Base-by-base conservation (phyloP, 2,888 invertebrate genomes). In the Globia sparganii region DNA sequence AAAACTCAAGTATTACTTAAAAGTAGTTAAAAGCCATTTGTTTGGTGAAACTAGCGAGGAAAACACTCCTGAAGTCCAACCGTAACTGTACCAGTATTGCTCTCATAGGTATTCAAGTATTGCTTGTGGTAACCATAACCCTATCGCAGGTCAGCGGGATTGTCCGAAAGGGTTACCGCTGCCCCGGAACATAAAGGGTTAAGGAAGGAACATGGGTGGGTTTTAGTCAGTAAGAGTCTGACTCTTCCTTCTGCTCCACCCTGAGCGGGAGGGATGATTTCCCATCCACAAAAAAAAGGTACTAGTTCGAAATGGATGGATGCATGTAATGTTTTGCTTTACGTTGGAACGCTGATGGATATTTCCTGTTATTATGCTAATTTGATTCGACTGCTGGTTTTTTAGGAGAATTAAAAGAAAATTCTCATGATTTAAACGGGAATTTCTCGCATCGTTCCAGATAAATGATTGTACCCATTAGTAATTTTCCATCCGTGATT, bases 241-340 rank as follows among this genome's bases (percentile, higher is more conserved):
- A n/a, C n/a, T n/a, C n/a, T n/a, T n/a, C n/a, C n/a, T n/a, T n/a
- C n/a, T n/a, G n/a, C n/a, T n/a, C n/a, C n/a, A n/a, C n/a, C n/a
- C n/a, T n/a, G n/a, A n/a, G n/a, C n/a, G n/a, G n/a, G n/a, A n/a
- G n/a, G n/a, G n/a, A n/a, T n/a, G n/a, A n/a, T n/a, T n/a, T n/a
- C n/a, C n/a, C n/a, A n/a, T n/a, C n/a, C n/a, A n/a, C n/a, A n/a
- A n/a, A n/a, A n/a, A n/a, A n/a, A n/a, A n/a, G n/a, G 18, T 40
- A 69, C 67, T 21, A 69, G 34, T 67, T 73, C 5, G 28, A 73
- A 76, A 76, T 68, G 53, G 83, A 83, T 53, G 78, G 67, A 64
- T 78, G 81, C 66, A 71, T 34, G 62, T 69, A 83, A 83, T 81
- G 72, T 67, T 82, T 81, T 70, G 56, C 58, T 61, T 67, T 68